Base-by-base conservation (phyloP, 2,888 invertebrate genomes). In the Netelia virgata region DNA sequence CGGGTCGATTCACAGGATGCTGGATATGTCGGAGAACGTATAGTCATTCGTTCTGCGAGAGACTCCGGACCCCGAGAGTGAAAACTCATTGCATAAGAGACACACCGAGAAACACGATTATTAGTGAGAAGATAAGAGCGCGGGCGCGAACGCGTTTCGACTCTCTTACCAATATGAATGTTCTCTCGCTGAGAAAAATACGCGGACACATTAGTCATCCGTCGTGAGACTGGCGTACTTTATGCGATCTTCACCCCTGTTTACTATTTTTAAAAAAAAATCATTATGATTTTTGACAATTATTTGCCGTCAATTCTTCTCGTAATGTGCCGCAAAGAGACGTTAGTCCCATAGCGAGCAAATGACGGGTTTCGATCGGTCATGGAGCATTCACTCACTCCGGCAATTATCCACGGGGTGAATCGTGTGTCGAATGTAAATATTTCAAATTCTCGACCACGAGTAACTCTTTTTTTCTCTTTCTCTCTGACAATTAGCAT, bases 21-120 rank as follows among this genome's bases (percentile, higher is more conserved):
- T 47, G 47, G 14, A 18, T 23, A 23, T 28, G 57, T 43, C 18
- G 77, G 47, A 69, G 68, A 77, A 61, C 28, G 76, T 28, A 36
- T 36, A 77, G 57, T 68, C 57, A 68, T 47, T 59, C 28, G 77
- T 50, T 16, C 59, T 8, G 69, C 47, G 47, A 47, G 47, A 36
- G 36, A 36, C 47, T 47, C 47, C 47, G 2, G 47, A 47, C 10
- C 14, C 36, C 14, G 14, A 47, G 83, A 83, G 83, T 83, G 79
- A 83, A 83, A 79, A 74, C 53, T 23, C 59, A 66, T 83, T 83
- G 79, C 83, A 23, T 80, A 83, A 83, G 64, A 66, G 63, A 41
- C 23, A 63, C 43, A 73, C 66, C 43, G 47, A 43, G 9, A 41
- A 14, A 66, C 75, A 74, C 55, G 10, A 57, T 79, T 80, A 72